Evolutionary conservation across 2,888 invertebrate species (phyloP).

Genomic region (Lomographa bimaculata): DNA sequence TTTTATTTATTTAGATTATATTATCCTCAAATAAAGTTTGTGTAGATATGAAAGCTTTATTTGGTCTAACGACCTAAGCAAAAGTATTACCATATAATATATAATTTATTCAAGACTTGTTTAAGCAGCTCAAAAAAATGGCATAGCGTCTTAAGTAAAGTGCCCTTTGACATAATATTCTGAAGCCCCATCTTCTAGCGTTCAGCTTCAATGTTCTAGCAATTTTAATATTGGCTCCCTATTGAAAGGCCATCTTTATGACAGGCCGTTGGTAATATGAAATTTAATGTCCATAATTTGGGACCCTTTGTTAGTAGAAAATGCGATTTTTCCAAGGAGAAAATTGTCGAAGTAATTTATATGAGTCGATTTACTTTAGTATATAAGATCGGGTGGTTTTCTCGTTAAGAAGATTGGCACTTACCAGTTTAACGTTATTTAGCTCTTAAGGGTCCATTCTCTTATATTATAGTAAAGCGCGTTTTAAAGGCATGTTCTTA

Average conservation of each 20-base stretch:
- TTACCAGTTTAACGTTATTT: too few relatives aligned
- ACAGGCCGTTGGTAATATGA: conserved; percentile 42
- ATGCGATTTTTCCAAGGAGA: conserved; percentile 28
- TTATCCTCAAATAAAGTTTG: too few relatives aligned
- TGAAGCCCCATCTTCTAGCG: conserved; percentile 6
- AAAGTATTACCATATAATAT: too few relatives aligned
- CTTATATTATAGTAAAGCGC: too few relatives aligned
- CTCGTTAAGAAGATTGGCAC: conserved; percentile 7
- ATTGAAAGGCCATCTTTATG: conserved; percentile 42
- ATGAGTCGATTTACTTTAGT: conserved; percentile 12
- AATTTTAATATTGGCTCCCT: conserved; percentile 53
- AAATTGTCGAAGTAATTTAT: conserved; percentile 15
- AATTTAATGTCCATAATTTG: conserved; percentile 42
- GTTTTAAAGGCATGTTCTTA: too few relatives aligned
- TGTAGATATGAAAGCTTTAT: too few relatives aligned
- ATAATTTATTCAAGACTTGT: too few relatives aligned
- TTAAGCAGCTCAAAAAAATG: too few relatives aligned
- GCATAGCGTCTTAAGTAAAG: too few relatives aligned
- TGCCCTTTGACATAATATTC: conserved; percentile 15
- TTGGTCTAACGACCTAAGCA: too few relatives aligned
- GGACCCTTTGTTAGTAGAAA: conserved; percentile 32
- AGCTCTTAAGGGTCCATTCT: too few relatives aligned
- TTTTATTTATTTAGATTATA: too few relatives aligned
- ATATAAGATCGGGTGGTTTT: conserved; percentile 10
- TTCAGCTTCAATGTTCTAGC: conserved; percentile 44